phyloP scores from a whole-genome alignment of 2,113 vertebrate genomes.

The Lampris incognitus region DNA sequence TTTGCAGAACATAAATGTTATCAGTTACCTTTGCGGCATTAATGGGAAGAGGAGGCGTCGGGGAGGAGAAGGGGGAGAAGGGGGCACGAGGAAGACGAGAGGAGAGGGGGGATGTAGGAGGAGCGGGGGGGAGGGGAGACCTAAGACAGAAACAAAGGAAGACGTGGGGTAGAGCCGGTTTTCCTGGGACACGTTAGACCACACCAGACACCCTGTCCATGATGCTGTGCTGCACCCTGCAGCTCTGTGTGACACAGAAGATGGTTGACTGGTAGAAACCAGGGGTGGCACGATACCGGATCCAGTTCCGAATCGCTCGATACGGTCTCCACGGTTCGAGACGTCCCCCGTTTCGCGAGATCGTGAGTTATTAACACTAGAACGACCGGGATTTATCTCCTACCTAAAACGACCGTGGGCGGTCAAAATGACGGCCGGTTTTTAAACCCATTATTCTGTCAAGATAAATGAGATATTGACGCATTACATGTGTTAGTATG shows the following conservation, averaged over 20 bases:
- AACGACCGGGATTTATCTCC: too few species aligned
- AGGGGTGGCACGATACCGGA: too few species aligned
- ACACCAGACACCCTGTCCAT: slow-evolving; percentile 44
- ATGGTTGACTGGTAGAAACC: too few species aligned
- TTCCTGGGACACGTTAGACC: slow-evolving; percentile 44
- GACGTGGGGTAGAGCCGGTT: slow-evolving; percentile 58
- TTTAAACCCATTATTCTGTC: too few species aligned
- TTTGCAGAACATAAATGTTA: slow-evolving; percentile 8
- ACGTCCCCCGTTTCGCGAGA: too few species aligned
- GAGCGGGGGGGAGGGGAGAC: background rate
- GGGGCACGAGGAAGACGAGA: background rate
- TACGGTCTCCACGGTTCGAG: too few species aligned
- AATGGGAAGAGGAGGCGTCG: background rate
- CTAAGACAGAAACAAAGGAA: background rate
- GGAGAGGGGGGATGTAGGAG: background rate
- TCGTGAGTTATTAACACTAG: too few species aligned
- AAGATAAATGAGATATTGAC: too few species aligned
- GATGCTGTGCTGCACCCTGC: slow-evolving; percentile 36
- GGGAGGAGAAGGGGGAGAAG: background rate
- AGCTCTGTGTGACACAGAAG: background rate
- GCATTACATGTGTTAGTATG: too few species aligned
- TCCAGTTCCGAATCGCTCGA: too few species aligned
- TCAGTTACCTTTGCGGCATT: slow-evolving; percentile 31
- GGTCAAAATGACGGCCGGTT: too few species aligned
- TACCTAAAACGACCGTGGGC: too few species aligned